A percentile compares a stretch with the other conserved stretches of the same genome.
Evolutionary conservation across 2,888 invertebrate genomes (phyloP).

Genomic region (Calameuta idolon): DNA sequence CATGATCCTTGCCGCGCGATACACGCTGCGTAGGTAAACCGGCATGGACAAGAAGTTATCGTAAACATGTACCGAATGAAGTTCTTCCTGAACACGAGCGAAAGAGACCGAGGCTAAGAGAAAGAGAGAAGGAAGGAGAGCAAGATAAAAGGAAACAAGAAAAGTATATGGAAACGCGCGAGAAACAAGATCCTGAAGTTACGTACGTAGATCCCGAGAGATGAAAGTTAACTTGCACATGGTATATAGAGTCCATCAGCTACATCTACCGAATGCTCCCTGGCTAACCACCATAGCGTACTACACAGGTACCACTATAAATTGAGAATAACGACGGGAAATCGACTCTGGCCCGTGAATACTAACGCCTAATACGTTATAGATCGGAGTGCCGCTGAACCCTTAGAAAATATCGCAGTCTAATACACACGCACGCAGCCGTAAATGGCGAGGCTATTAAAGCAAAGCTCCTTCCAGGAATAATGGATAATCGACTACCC

Average conservation of each 20-base stretch:
- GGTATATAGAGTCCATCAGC: not conserved
- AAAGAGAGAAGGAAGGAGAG: slow-evolving; percentile 11
- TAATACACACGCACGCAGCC: not conserved
- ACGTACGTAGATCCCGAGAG: not conserved
- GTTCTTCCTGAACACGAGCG: not conserved
- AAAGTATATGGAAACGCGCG: not conserved
- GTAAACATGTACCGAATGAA: not conserved
- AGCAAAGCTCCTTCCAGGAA: not conserved
- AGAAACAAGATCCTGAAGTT: not conserved
- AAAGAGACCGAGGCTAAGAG: slow-evolving; percentile 14
- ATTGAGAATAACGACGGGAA: not conserved
- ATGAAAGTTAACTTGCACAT: not conserved
- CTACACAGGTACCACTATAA: not conserved
- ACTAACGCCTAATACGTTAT: not conserved
- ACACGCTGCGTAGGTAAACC: not conserved
- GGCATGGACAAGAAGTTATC: not conserved
- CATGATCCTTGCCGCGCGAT: not conserved
- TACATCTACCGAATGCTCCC: not conserved
- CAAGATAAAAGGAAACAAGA: not conserved
- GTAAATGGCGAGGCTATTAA: not conserved
- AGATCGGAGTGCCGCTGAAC: not conserved
- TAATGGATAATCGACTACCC: not conserved
- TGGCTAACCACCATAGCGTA: not conserved
- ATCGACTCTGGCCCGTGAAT: not conserved
- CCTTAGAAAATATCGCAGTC: not conserved